These are phyloP conservation scores for Channa argus DNA, from an alignment of 2,113 vertebrate genomes.

Conservation along the genomic window DNA sequence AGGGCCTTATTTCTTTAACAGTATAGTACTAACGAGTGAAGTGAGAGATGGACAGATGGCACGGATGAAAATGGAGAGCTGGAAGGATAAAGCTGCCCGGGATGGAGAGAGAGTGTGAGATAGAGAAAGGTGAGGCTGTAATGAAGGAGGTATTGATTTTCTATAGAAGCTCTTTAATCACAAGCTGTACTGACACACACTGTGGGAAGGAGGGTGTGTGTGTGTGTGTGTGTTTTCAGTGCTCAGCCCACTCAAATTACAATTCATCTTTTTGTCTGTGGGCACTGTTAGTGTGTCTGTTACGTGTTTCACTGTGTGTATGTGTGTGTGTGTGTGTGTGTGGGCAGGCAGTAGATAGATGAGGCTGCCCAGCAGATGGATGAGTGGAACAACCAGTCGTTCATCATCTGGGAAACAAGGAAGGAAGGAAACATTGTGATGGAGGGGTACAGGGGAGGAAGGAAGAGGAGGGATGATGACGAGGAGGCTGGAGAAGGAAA, in stretches of 20 bases:
- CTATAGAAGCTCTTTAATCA: conserved; percentile 89
- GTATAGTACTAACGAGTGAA: too few species aligned
- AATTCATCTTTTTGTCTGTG: conserved; percentile 73
- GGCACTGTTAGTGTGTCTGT: conserved; percentile 21
- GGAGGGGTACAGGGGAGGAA: conserved; percentile 4
- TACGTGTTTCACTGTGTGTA: conserved; percentile 11
- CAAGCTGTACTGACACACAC: conserved; percentile 76
- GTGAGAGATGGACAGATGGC: background rate
- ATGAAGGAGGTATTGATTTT: conserved; percentile 87
- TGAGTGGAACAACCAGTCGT: conserved; percentile 76
- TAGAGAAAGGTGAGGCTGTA: conserved; percentile 77
- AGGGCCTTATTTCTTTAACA: background rate
- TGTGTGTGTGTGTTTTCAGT: background rate
- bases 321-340: conserved; percentile 42
- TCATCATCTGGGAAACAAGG: conserved; percentile 80
- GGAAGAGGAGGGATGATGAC: conserved; percentile 24
- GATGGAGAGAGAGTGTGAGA: conserved; percentile 34
- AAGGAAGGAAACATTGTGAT: conserved; percentile 66
- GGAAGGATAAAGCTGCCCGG: background rate
- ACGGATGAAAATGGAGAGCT: background rate
- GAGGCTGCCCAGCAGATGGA: conserved; percentile 81
- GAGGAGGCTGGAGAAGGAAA: conserved; percentile 10
- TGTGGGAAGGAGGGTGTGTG: conserved; percentile 55
- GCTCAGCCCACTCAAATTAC: conserved; percentile 74
- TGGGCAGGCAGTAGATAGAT: conserved; percentile 79